Evolutionary conservation across 1,140 invertebrate species (phyloP).

Genomic region (Geopemphigus sp.): DNA sequence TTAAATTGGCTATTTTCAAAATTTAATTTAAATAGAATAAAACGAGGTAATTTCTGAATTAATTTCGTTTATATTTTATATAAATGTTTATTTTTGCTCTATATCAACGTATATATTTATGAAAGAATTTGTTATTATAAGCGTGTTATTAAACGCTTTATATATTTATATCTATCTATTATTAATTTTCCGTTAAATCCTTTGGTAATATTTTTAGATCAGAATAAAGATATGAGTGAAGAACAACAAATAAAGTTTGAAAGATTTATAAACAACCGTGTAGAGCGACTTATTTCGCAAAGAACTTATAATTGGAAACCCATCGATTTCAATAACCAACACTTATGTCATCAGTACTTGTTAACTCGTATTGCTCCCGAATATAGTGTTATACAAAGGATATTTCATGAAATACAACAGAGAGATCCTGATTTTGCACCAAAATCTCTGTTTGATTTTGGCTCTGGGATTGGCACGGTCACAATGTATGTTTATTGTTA

Average conservation of each 20-base stretch:
- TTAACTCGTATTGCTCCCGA: slow-evolving; percentile 68
- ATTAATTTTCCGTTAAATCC: too few relatives aligned
- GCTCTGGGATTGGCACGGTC: slow-evolving; percentile 81
- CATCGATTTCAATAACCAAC: slow-evolving; percentile 65
- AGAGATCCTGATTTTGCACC: slow-evolving; percentile 70
- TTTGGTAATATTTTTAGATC: neutral
- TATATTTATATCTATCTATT: too few relatives aligned
- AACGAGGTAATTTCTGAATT: too few relatives aligned
- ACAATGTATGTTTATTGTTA: slow-evolving; percentile 64
- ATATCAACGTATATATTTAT: too few relatives aligned
- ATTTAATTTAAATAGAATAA: too few relatives aligned
- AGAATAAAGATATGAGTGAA: slow-evolving; percentile 54
- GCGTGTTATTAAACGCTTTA: too few relatives aligned
- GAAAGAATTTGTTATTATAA: too few relatives aligned
- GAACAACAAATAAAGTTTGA: slow-evolving; percentile 54
- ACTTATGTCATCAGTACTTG: slow-evolving; percentile 68
- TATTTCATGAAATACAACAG: slow-evolving; percentile 72
- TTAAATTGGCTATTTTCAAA: too few relatives aligned
- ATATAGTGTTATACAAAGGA: slow-evolving; percentile 68
- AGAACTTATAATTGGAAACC: slow-evolving; percentile 70
- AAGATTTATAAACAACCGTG: slow-evolving; percentile 50
- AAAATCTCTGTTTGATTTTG: slow-evolving; percentile 80
- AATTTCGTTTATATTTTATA: too few relatives aligned
- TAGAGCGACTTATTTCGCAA: slow-evolving; percentile 59
- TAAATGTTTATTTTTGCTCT: too few relatives aligned